These are phyloP conservation scores for Cyrtonyx montezumae DNA, from an alignment of 2,113 vertebrate genomes.

Conservation along the genomic window DNA sequence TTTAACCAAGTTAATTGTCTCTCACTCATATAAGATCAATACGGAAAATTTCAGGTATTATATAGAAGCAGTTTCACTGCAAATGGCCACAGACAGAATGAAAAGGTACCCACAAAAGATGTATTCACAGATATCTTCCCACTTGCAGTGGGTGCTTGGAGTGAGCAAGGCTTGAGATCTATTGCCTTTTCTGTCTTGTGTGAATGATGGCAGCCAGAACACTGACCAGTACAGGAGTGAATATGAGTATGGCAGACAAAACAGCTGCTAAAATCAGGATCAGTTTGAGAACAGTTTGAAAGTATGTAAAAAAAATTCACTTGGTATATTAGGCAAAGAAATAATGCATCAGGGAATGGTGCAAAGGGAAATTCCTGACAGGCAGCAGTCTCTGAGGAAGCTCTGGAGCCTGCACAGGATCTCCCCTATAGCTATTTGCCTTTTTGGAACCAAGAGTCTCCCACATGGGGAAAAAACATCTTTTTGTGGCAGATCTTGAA, in stretches of 20 bases:
- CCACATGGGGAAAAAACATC: neutral
- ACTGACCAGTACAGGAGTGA: neutral
- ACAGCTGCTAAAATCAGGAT: neutral
- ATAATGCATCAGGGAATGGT: neutral
- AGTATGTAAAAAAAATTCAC: neutral
- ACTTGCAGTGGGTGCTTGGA: neutral
- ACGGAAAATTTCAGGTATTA: neutral
- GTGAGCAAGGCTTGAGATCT: neutral
- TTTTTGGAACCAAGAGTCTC: neutral
- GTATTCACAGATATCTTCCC: neutral
- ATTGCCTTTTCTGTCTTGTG: neutral
- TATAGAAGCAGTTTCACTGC: neutral
- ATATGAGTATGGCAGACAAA: neutral
- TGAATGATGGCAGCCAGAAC: neutral
- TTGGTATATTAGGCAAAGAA: neutral
- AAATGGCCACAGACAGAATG: neutral
- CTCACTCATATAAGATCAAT: neutral
- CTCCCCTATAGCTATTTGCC: neutral
- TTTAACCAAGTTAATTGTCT: neutral
- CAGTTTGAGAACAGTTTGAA: neutral
- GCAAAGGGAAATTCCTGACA: neutral
- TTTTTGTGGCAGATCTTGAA: slow-evolving; percentile 32
- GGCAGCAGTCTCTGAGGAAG: neutral
- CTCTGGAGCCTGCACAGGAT: neutral
- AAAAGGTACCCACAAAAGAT: neutral